Percentiles rank a stretch among this genome's conserved stretches.
phyloP scores from a whole-genome alignment of 2,888 invertebrate species.

The Uloborus plumipes region DNA sequence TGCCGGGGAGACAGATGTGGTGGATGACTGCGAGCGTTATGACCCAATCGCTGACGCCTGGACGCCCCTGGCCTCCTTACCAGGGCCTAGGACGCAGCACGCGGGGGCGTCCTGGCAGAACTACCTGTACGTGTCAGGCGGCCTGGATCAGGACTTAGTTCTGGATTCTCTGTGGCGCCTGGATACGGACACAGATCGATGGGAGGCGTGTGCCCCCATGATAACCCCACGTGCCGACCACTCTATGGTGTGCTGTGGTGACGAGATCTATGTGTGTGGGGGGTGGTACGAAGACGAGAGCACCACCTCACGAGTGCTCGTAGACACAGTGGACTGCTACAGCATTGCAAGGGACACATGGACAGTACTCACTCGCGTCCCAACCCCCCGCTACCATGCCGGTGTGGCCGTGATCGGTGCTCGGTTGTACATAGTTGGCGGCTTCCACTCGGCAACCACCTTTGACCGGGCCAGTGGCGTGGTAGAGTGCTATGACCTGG shows the following conservation, averaged over 20 bases:
- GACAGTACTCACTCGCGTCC: conserved; percentile 77
- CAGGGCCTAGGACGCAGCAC: conserved; percentile 73
- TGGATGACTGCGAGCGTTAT: conserved; percentile 76
- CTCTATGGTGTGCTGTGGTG: conserved; percentile 75
- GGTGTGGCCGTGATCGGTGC: conserved; percentile 77
- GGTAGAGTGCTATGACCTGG: conserved; percentile 79
- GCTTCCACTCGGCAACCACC: conserved; percentile 79
- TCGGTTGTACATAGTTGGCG: conserved; percentile 80
- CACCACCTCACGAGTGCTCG: conserved; percentile 74
- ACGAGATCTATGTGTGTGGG: conserved; percentile 78
- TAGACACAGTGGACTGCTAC: conserved; percentile 79
- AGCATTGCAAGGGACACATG: conserved; percentile 76
- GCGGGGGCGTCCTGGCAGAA: conserved; percentile 77
- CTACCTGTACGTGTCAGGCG: conserved; percentile 75
- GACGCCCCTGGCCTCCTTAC: conserved; percentile 73
- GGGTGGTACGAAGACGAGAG: conserved; percentile 75
- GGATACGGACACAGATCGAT: conserved; percentile 74
- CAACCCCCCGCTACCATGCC: conserved; percentile 79
- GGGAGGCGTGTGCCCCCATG: conserved; percentile 76
- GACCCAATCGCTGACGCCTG: conserved; percentile 76
- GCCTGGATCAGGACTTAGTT: conserved; percentile 75
- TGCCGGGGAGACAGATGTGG: conserved; percentile 75
- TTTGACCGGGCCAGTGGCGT: conserved; percentile 79
- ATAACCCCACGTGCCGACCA: conserved; percentile 78
- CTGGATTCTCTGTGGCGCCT: conserved; percentile 74